Conservation (phyloP, 2,888 invertebrate genomes). For the Sminthurides aquaticus region DNA sequence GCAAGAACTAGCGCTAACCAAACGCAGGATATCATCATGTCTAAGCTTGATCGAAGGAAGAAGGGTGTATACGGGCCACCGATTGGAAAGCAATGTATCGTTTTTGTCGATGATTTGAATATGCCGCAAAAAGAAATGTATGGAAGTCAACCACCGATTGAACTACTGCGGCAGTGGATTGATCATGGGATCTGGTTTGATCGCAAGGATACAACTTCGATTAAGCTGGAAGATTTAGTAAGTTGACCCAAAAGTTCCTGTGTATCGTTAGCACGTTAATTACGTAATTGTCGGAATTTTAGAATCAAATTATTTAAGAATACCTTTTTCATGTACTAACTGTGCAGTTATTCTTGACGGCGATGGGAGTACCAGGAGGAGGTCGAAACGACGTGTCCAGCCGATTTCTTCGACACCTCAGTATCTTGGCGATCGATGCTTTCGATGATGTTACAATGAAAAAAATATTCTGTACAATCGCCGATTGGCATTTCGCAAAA, state of each 20-base stretch:
- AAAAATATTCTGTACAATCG: conserved; percentile 78
- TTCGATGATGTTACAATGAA: conserved; percentile 80
- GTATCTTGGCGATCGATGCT: conserved; percentile 76
- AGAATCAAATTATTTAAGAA: too few relatives aligned
- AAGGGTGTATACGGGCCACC: conserved; percentile 74
- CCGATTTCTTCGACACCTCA: conserved; percentile 76
- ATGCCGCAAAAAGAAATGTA: conserved; percentile 72
- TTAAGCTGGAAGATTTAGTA: conserved; percentile 79
- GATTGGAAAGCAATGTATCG: conserved; percentile 79
- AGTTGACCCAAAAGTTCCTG: conserved; percentile 43
- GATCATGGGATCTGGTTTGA: conserved; percentile 93
- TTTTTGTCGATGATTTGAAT: conserved; percentile 87
- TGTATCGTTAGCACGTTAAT: not conserved
- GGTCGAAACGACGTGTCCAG: conserved; percentile 78
- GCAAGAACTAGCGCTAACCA: conserved; percentile 60
- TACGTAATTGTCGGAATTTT: too few relatives aligned
- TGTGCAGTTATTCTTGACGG: conserved; percentile 66
- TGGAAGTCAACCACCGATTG: conserved; percentile 85
- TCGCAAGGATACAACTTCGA: conserved; percentile 64
- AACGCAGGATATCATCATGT: conserved; percentile 92
- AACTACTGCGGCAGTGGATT: conserved; percentile 80
- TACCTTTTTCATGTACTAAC: not conserved
- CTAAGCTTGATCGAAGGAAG: conserved; percentile 68
- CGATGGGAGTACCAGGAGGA: conserved; percentile 84
- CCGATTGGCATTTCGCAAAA: conserved; percentile 86